Percentiles rank a stretch among this genome's conserved stretches.
phyloP scores from a whole-genome alignment of 2,888 invertebrate species.

The Hanleya hanleyi region DNA sequence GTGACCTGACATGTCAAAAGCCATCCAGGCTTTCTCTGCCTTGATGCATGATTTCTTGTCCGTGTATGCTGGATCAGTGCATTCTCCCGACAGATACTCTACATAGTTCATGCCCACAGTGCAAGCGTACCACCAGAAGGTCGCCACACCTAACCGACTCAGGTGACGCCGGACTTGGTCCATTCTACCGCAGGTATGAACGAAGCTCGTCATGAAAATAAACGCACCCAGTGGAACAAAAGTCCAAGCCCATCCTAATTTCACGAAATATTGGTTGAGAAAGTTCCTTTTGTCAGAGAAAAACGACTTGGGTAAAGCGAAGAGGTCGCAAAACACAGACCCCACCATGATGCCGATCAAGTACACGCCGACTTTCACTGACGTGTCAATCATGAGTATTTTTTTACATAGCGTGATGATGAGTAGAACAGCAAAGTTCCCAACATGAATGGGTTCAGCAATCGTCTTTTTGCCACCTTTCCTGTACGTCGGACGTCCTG shows the following conservation, averaged over 20 bases:
- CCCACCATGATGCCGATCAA: slow-evolving; percentile 86
- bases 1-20: slow-evolving; percentile 97
- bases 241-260: slow-evolving; percentile 99
- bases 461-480: slow-evolving; percentile 78
- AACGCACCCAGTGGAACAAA: slow-evolving; percentile 85
- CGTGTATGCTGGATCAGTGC: slow-evolving; percentile 47
- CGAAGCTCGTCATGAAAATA: slow-evolving; percentile 85
- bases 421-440: slow-evolving; percentile 87
- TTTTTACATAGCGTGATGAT: slow-evolving; percentile 91
- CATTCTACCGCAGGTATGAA: slow-evolving; percentile 87
- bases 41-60: slow-evolving; percentile 75
- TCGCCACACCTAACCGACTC: slow-evolving; percentile 84
- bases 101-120: slow-evolving; percentile 87
- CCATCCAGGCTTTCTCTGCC: slow-evolving; percentile 90
- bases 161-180: slow-evolving; percentile 81
- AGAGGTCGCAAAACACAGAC: slow-evolving; percentile 89
- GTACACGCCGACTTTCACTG: slow-evolving; percentile 90
- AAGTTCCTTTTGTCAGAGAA: slow-evolving; percentile 94
- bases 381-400: slow-evolving; percentile 86
- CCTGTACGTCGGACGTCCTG: background rate
- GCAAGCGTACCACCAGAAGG: slow-evolving; percentile 91
- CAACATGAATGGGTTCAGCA: slow-evolving; percentile 86
- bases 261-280: slow-evolving; percentile 95
- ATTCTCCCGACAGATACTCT: slow-evolving; percentile 78
- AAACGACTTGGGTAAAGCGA: slow-evolving; percentile 86